These are phyloP conservation scores for Petaurus breviceps DNA, from an alignment of 2,113 vertebrate genomes.

Conservation along the genomic window DNA sequence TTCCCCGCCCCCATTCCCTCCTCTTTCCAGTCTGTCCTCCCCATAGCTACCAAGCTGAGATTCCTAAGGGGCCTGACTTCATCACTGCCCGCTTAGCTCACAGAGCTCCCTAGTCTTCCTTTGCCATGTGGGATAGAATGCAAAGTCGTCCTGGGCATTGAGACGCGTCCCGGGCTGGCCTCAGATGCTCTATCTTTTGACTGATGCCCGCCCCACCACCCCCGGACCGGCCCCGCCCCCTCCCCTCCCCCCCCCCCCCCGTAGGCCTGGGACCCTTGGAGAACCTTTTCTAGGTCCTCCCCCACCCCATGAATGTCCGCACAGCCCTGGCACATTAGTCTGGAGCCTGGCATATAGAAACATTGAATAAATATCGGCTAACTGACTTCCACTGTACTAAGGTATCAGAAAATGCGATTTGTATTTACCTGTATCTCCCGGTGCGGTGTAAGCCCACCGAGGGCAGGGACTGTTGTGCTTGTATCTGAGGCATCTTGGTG, in stretches of 20 bases:
- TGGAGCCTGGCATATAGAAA: not conserved
- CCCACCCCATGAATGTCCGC: fast-evolving
- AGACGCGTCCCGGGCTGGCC: not conserved
- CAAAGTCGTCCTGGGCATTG: not conserved
- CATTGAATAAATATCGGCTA: not conserved
- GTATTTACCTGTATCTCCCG: not conserved
- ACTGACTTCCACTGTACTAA: not conserved
- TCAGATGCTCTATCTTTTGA: not conserved
- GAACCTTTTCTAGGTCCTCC: not conserved
- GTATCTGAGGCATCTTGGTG: not conserved
- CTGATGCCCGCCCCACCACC: too few relatives aligned
- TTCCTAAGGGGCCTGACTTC: not conserved
- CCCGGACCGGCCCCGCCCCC: too few relatives aligned
- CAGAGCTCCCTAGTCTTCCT: not conserved
- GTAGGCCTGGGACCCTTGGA: not conserved
- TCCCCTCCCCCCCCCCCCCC: not conserved
- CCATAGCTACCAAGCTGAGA: not conserved
- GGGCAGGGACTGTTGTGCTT: not conserved
- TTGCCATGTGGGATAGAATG: not conserved
- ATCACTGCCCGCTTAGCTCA: not conserved
- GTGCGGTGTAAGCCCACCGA: not conserved
- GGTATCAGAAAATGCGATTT: not conserved
- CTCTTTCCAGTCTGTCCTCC: not conserved
- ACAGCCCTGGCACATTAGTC: too few relatives aligned
- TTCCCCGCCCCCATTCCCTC: not conserved